Conservation (phyloP, 1,140 invertebrate genomes). For the Homalodisca vitripennis region DNA sequence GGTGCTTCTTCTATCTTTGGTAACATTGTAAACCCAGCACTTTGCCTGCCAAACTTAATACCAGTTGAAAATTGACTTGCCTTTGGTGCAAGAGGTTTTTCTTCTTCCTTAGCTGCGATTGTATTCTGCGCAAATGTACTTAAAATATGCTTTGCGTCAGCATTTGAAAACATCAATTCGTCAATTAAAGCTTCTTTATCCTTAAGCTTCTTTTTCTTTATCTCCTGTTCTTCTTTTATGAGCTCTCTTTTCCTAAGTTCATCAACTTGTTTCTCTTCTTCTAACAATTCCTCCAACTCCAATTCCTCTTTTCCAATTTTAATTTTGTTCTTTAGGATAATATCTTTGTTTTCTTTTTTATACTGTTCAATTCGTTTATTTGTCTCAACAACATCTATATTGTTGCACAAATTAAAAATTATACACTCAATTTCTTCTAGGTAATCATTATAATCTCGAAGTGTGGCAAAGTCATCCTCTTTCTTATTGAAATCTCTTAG, state of each 20-base stretch:
- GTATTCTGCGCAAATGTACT: constrained; percentile 71
- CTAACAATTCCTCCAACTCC: constrained; percentile 84
- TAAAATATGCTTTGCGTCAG: constrained; percentile 84
- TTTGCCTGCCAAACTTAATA: constrained; percentile 67
- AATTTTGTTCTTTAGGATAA: constrained; percentile 84
- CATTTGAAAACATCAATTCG: constrained; percentile 90
- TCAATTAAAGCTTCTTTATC: constrained; percentile 91
- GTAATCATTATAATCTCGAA: constrained; percentile 91
- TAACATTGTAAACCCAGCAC: constrained; percentile 49
- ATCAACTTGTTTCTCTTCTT: constrained; percentile 56
- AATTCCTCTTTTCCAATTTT: constrained; percentile 59
- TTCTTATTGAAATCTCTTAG: constrained; percentile 90
- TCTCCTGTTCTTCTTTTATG: constrained; percentile 62
- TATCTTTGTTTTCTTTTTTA: constrained; percentile 89
- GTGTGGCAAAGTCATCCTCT: constrained; percentile 80
- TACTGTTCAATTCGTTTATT: constrained; percentile 90
- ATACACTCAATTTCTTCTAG: constrained; percentile 89
- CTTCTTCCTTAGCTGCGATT: constrained; percentile 64
- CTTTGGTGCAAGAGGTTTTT: constrained; percentile 47
- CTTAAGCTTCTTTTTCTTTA: constrained; percentile 78
- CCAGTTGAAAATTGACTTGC: constrained; percentile 76
- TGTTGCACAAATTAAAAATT: constrained; percentile 89
- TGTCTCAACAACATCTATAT: constrained; percentile 86
- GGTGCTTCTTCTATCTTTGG: constrained; percentile 74
- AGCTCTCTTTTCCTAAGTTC: constrained; percentile 45